Percentiles rank a stretch among this genome's conserved stretches.
phyloP scores from a whole-genome alignment of 2,888 invertebrate genomes.

The Thera obeliscata region DNA sequence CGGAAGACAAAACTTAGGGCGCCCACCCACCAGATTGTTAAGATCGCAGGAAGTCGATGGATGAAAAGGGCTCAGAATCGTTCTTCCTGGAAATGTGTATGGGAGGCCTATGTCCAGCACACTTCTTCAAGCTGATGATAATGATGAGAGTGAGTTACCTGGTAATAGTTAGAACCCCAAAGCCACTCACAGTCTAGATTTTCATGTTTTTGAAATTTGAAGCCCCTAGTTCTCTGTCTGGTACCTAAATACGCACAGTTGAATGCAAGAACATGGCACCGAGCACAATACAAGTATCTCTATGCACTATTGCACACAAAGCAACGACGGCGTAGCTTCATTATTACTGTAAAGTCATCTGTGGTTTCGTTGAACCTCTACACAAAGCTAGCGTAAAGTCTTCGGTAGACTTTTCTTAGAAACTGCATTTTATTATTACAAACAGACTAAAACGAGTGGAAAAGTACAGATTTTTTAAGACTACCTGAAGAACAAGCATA shows the following conservation, averaged over 20 bases:
- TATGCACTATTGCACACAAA: slow-evolving; percentile 18
- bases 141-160: too few relatives aligned
- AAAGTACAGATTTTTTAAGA: too few relatives aligned
- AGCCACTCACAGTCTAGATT: neutral
- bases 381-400: slow-evolving; percentile 1
- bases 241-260: slow-evolving; percentile 15
- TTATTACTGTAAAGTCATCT: slow-evolving; percentile 22
- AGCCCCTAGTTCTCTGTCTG: neutral
- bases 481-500: too few relatives aligned
- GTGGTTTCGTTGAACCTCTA: slow-evolving; percentile 19
- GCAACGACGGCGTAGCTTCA: slow-evolving; percentile 22
- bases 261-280: slow-evolving; percentile 15
- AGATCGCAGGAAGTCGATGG: too few relatives aligned
- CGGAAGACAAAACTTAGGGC: too few relatives aligned
- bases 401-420: neutral
- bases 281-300: slow-evolving; percentile 19
- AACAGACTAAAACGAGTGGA: neutral
- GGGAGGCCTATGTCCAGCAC: too few relatives aligned
- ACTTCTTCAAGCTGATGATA: too few relatives aligned
- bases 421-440: neutral
- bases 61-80: too few relatives aligned
- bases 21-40: too few relatives aligned
- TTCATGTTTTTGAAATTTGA: neutral
- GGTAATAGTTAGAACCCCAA: too few relatives aligned
- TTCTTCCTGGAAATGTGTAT: too few relatives aligned